Evolutionary conservation across 2,888 invertebrate genomes (phyloP).

Genomic region (Arenicola marina): DNA sequence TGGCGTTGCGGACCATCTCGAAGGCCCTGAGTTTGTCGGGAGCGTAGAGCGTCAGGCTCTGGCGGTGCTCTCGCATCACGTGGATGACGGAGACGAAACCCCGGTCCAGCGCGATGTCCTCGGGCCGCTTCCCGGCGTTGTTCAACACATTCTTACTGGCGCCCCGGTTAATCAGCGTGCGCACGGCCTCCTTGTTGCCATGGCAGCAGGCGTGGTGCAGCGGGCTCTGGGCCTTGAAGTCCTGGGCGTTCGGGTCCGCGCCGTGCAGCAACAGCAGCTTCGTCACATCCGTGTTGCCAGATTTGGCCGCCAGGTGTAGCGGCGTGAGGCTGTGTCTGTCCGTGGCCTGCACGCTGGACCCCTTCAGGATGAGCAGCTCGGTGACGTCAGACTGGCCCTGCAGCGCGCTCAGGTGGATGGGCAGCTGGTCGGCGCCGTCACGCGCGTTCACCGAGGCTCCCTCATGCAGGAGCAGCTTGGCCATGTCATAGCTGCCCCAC

Average conservation of each 20-base stretch:
- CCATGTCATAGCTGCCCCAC: background rate
- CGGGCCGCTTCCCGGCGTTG: background rate
- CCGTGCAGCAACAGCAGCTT: conserved; percentile 1
- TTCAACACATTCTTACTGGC: background rate
- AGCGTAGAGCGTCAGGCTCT: background rate
- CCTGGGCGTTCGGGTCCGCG: background rate
- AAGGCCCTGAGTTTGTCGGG: background rate
- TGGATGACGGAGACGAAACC: background rate
- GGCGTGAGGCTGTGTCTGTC: background rate
- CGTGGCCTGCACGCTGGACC: background rate
- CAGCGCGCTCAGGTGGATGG: background rate
- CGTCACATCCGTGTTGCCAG: background rate
- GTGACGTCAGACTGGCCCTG: background rate
- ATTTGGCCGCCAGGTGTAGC: background rate
- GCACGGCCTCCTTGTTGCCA: background rate
- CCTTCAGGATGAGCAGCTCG: background rate
- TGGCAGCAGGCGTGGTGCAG: background rate
- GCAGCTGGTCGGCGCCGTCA: background rate
- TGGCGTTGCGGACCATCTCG: background rate
- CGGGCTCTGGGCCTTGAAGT: background rate
- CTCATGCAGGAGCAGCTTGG: background rate
- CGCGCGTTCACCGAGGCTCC: background rate
- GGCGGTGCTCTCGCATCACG: background rate
- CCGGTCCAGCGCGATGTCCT: background rate
- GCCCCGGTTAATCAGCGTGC: background rate